These are phyloP conservation scores for Lophius americanus DNA, from an alignment of 2,797 vertebrate genomes.

Conservation along the genomic window DNA sequence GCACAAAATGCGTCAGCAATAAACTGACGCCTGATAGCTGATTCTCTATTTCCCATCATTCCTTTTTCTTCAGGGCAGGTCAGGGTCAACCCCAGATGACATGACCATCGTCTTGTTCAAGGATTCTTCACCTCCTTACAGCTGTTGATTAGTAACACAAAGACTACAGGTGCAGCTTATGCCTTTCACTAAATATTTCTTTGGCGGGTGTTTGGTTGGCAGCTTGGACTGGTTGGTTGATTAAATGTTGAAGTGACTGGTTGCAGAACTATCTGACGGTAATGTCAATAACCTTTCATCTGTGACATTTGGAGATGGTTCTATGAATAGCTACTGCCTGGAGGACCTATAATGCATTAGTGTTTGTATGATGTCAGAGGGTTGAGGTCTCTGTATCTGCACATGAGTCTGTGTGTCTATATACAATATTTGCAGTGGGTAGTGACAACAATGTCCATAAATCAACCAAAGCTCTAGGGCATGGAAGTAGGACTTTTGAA, in stretches of 20 bases:
- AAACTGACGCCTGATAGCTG: too few species aligned
- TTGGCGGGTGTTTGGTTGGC: too few species aligned
- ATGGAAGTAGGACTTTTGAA: not conserved
- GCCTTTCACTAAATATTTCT: too few species aligned
- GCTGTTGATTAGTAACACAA: too few species aligned
- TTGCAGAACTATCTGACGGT: conserved; percentile 1
- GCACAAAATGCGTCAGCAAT: too few species aligned
- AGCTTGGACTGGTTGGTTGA: too few species aligned
- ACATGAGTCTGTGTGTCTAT: not conserved
- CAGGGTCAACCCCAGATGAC: not conserved
- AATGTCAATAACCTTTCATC: conserved; percentile 32
- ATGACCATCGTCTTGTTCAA: not conserved
- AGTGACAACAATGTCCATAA: not conserved
- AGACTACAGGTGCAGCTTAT: too few species aligned
- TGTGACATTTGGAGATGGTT: conserved; percentile 39
- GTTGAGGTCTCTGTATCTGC: conserved; percentile 11
- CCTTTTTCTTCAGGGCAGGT: too few species aligned
- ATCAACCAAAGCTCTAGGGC: not conserved
- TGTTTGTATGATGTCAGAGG: conserved; percentile 25
- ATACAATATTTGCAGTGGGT: not conserved
- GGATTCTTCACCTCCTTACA: too few species aligned
- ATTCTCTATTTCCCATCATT: not conserved
- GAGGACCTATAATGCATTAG: conserved; percentile 43
- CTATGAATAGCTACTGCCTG: conserved; percentile 34
- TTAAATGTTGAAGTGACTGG: not conserved